Evolutionary conservation across 2,888 invertebrate species (phyloP).

Genomic region (Xanthorhoe spadicearia): DNA sequence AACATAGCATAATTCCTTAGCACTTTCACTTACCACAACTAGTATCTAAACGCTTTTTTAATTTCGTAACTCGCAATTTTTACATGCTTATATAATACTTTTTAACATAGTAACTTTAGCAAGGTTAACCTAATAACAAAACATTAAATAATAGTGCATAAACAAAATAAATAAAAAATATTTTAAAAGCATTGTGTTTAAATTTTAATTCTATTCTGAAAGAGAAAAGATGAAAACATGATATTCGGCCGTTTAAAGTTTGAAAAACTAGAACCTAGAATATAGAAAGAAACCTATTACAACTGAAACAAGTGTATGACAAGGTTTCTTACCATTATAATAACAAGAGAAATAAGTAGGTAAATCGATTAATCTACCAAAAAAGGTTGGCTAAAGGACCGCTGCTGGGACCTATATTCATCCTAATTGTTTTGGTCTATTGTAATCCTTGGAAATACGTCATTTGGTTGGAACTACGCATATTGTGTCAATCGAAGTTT

Average conservation of each 20-base stretch:
- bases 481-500: conserved; percentile 44
- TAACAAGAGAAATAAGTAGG: no score
- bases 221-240: no score
- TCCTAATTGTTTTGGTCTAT: conserved; percentile 13
- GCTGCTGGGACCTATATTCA: conserved; percentile 4
- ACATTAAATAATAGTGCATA: not conserved
- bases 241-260: no score
- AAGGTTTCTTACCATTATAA: no score
- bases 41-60: not conserved
- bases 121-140: not conserved
- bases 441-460: conserved; percentile 35
- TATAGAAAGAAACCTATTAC: no score
- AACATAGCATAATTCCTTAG: not conserved
- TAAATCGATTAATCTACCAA: not conserved
- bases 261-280: no score
- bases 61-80: not conserved
- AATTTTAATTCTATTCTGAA: not conserved
- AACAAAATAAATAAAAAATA: not conserved
- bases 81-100: not conserved
- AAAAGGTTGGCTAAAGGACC: conserved; percentile 5
- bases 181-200: not conserved
- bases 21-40: not conserved
- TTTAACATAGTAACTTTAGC: not conserved
- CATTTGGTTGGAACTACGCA: conserved; percentile 39
- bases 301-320: no score